Evolutionary conservation across 2,888 invertebrate species (phyloP).

Genomic region (Eilema sororculum): DNA sequence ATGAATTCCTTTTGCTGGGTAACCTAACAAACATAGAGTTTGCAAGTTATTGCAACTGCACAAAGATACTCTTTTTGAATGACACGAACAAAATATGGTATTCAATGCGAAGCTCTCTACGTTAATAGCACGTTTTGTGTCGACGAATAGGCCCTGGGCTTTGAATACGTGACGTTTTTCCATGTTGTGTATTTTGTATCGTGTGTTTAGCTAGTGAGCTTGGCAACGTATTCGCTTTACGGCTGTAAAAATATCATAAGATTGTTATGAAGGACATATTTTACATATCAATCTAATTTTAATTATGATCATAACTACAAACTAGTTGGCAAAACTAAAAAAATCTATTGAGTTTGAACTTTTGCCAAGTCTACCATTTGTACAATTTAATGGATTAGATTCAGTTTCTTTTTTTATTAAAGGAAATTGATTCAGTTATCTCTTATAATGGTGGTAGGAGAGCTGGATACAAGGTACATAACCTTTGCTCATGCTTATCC

Average conservation of each 20-base stretch:
- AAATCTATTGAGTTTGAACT: slow-evolving; percentile 58
- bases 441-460: too few species aligned
- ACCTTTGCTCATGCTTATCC: too few species aligned
- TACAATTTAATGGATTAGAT: slow-evolving; percentile 52
- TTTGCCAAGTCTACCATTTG: slow-evolving; percentile 61
- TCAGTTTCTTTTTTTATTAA: slow-evolving; percentile 43
- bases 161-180: slow-evolving; percentile 44
- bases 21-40: slow-evolving; percentile 60
- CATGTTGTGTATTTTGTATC: slow-evolving; percentile 19
- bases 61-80: slow-evolving; percentile 60
- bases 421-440: slow-evolving; percentile 1
- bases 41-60: slow-evolving; percentile 57
- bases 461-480: too few species aligned
- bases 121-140: slow-evolving; percentile 66
- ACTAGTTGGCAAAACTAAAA: slow-evolving; percentile 35
- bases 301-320: slow-evolving; percentile 19
- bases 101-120: slow-evolving; percentile 59
- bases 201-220: neutral
- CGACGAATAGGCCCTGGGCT: slow-evolving; percentile 44
- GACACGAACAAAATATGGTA: slow-evolving; percentile 57
- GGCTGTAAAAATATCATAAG: slow-evolving; percentile 3
- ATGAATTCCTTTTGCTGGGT: slow-evolving; percentile 79
- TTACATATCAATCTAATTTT: slow-evolving; percentile 4
- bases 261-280: neutral
- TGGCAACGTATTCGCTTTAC: neutral